Evolutionary conservation across 1,140 invertebrate genomes (phyloP).

Genomic region (Scylla paramamosain): DNA sequence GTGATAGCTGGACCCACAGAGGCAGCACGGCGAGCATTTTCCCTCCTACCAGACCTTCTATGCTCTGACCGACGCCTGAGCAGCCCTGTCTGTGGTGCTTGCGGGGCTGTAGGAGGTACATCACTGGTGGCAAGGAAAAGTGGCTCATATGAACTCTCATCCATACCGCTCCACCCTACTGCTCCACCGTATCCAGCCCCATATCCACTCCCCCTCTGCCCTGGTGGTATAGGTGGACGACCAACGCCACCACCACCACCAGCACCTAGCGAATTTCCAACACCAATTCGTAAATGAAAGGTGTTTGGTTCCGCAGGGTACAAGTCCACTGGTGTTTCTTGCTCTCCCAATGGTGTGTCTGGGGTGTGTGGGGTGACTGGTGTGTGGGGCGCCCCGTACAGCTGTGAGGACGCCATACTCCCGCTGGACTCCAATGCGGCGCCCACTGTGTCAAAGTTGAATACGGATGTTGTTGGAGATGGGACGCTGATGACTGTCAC

Average conservation of each 20-base stretch:
- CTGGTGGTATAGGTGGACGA: conserved; percentile 57
- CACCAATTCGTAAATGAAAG: conserved; percentile 61
- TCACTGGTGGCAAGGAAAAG: conserved; percentile 71
- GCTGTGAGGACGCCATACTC: conserved; percentile 67
- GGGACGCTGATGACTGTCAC: conserved; percentile 77
- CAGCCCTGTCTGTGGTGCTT: conserved; percentile 76
- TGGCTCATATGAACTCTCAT: conserved; percentile 71
- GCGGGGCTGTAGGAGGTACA: conserved; percentile 46
- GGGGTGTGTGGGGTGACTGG: conserved; percentile 41
- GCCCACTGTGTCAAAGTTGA: conserved; percentile 74
- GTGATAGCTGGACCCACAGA: conserved; percentile 71
- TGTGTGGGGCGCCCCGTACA: conserved; percentile 52
- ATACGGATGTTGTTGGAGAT: conserved; percentile 54
- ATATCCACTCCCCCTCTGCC: conserved; percentile 31
- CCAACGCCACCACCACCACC: conserved; percentile 50
- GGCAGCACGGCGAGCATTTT: conserved; percentile 66
- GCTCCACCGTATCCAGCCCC: background rate
- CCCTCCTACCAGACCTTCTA: conserved; percentile 66
- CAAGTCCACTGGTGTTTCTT: background rate
- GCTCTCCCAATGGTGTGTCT: background rate
- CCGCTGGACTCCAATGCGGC: conserved; percentile 76
- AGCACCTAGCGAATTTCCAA: conserved; percentile 70
- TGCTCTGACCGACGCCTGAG: conserved; percentile 72
- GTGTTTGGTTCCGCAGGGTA: conserved; percentile 50
- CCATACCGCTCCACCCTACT: background rate